Conservation (phyloP, 2,113 vertebrate genomes). For the Eulemur macaco region DNA sequence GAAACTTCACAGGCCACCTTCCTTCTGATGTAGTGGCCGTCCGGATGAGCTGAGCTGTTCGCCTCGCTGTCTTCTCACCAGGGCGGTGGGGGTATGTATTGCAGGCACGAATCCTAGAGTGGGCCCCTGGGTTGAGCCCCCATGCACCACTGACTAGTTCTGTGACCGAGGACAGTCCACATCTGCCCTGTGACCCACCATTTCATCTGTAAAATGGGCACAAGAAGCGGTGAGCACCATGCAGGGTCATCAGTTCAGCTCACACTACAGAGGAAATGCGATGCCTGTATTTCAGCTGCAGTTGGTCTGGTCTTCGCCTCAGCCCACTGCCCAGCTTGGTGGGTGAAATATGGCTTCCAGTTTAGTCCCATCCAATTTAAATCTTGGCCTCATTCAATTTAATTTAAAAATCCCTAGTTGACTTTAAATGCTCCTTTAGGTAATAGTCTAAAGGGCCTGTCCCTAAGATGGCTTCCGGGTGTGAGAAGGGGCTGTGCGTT, state of each 20-base stretch:
- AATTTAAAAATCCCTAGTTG: background rate
- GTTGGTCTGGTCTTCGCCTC: background rate
- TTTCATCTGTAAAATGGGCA: background rate
- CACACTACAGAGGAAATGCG: background rate
- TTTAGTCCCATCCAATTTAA: background rate
- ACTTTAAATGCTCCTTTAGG: constrained; percentile 3
- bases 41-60: background rate
- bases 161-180: background rate
- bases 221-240: background rate
- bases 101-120: rapidly evolving
- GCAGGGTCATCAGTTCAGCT: too few relatives aligned
- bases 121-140: background rate
- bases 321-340: background rate
- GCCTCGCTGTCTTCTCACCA: background rate
- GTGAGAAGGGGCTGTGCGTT: too few relatives aligned
- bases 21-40: background rate
- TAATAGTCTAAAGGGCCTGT: background rate
- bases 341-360: background rate
- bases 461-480: background rate
- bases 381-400: background rate
- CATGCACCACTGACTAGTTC: background rate
- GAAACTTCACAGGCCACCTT: background rate
- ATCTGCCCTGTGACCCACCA: background rate
- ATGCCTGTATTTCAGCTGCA: background rate
- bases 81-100: rapidly evolving